Evolutionary conservation across 2,113 vertebrate genomes (phyloP).

Genomic region (Periophthalmus modestus): DNA sequence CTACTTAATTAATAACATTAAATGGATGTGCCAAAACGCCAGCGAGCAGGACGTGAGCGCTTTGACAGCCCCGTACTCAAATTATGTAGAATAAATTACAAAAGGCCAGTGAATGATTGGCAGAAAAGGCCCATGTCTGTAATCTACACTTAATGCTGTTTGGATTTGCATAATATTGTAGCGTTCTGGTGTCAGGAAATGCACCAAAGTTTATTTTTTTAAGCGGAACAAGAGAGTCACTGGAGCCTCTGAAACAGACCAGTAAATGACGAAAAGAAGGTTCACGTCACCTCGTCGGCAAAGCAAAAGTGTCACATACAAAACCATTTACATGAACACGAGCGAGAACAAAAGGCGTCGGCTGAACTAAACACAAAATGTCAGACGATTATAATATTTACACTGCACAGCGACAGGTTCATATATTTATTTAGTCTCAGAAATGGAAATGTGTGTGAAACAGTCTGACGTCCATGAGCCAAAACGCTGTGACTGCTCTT

Average conservation of each 20-base stretch:
- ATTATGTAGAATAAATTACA: background rate
- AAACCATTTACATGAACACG: too few species aligned
- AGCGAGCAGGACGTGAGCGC: background rate
- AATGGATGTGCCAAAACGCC: conserved; percentile 17
- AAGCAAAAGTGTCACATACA: too few species aligned
- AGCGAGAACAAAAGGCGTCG: too few species aligned
- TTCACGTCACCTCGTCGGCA: too few species aligned
- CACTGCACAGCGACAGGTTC: background rate
- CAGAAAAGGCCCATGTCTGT: background rate
- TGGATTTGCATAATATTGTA: background rate
- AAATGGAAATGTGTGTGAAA: background rate
- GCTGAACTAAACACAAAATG: too few species aligned
- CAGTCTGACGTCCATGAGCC: too few species aligned
- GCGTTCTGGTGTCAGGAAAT: too few species aligned
- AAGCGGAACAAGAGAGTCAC: too few species aligned
- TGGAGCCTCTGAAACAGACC: too few species aligned
- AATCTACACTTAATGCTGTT: background rate
- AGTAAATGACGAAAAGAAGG: too few species aligned
- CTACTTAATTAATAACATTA: conserved; percentile 21
- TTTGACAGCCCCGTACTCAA: background rate
- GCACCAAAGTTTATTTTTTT: too few species aligned
- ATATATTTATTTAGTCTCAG: background rate
- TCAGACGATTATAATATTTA: background rate
- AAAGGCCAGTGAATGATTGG: background rate
- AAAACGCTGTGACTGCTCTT: too few species aligned